phyloP scores from a whole-genome alignment of 2,888 invertebrate genomes.

The Drosophila cognata region DNA sequence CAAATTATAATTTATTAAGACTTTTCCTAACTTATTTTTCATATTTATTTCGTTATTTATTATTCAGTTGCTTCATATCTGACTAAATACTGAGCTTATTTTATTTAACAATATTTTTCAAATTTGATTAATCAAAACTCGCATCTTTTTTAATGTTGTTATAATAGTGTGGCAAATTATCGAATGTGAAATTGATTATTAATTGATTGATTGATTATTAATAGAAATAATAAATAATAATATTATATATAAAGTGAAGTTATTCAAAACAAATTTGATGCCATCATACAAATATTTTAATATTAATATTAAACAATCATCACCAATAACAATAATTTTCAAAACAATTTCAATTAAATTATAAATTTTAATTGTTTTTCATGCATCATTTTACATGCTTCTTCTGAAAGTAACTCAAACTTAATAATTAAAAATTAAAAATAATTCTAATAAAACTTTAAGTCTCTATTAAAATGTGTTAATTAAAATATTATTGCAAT shows the following conservation, averaged over 20 bases:
- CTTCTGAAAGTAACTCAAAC: neutral
- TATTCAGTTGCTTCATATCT: neutral
- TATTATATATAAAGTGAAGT: too few relatives aligned
- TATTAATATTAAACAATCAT: neutral
- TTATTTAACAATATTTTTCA: neutral
- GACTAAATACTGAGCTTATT: neutral
- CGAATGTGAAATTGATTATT: neutral
- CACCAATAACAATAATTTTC: neutral
- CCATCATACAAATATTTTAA: neutral
- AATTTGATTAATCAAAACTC: neutral
- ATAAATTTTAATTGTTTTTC: neutral
- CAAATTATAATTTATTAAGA: neutral
- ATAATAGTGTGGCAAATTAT: neutral
- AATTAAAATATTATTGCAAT: neutral
- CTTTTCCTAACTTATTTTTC: neutral
- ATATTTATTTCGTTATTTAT: neutral
- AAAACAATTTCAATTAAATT: neutral
- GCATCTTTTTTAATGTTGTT: neutral
- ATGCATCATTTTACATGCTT: neutral
- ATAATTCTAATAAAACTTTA: neutral
- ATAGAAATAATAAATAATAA: neutral
- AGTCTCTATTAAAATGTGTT: neutral
- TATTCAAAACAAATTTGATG: neutral
- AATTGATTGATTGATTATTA: neutral
- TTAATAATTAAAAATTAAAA: neutral